A percentile compares a stretch with the other conserved stretches of the same genome.
phyloP scores from a whole-genome alignment of 2,888 invertebrate species.

The Lithophane semibrunnea region DNA sequence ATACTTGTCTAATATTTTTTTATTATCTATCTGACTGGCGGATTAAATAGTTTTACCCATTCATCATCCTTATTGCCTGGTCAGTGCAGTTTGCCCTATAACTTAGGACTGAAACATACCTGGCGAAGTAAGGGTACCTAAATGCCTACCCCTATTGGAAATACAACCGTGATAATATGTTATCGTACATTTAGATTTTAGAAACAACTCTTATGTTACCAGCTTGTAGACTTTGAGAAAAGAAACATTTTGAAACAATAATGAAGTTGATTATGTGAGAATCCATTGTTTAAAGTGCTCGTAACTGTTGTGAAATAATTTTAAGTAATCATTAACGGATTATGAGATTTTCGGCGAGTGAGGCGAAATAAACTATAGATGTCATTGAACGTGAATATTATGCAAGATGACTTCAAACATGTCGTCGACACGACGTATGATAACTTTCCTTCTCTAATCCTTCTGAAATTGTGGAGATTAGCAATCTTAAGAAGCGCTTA shows the following conservation, averaged over 20 bases:
- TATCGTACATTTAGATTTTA: background rate
- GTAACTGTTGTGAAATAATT: slow-evolving; percentile 19
- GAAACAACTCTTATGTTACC: background rate
- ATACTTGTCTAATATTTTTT: no score
- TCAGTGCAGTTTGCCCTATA: background rate
- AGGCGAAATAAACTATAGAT: slow-evolving; percentile 2
- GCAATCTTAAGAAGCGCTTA: no score
- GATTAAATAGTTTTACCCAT: no score
- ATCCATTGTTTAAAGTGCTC: slow-evolving; percentile 22
- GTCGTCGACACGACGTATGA: no score
- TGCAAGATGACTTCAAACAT: background rate
- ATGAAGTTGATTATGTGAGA: slow-evolving; percentile 20
- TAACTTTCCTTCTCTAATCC: no score
- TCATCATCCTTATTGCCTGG: background rate
- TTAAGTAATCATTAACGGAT: slow-evolving; percentile 3
- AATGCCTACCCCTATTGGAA: background rate
- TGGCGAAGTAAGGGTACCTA: background rate
- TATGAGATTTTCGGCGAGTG: background rate
- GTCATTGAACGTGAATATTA: slow-evolving; percentile 10
- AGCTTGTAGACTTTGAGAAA: background rate
- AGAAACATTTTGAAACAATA: background rate
- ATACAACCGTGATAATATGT: background rate
- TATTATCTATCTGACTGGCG: no score
- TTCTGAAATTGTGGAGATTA: no score
- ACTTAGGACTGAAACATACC: background rate